A percentile compares a stretch with the other conserved stretches of the same genome.
Evolutionary conservation across 2,888 invertebrate species (phyloP).

Genomic region (Mythimna loreyi): DNA sequence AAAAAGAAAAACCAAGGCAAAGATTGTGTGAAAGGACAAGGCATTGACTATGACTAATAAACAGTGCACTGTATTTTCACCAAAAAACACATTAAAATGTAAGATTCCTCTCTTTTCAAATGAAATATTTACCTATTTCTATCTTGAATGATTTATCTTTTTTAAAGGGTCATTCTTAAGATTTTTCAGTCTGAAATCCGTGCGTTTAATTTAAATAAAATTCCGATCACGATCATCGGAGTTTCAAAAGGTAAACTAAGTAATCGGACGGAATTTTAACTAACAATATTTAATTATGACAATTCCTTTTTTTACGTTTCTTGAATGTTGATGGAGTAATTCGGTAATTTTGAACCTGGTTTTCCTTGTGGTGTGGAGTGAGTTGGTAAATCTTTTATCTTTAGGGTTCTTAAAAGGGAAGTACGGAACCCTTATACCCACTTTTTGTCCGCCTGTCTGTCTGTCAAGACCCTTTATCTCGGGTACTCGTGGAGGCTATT

Average conservation of each 20-base stretch:
- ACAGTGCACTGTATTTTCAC: no score
- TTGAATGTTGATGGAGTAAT: conserved; percentile 50
- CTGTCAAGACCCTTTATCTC: no score
- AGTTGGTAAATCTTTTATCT: not conserved
- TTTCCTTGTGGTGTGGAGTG: conserved; percentile 23
- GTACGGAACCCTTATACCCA: no score
- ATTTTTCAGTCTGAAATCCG: conserved; percentile 29
- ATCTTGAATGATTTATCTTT: conserved; percentile 9
- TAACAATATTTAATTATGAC: conserved; percentile 57
- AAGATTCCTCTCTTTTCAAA: conserved; percentile 21
- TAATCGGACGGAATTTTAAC: conserved; percentile 55
- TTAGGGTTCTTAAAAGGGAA: no score
- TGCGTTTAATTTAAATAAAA: conserved; percentile 15
- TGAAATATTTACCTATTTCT: conserved; percentile 20
- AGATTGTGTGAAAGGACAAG: no score
- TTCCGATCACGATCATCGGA: conserved; percentile 56
- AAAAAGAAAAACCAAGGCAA: no score
- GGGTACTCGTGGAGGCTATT: no score
- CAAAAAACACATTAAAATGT: conserved; percentile 13
- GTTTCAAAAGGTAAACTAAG: conserved; percentile 54
- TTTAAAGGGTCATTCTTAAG: not conserved
- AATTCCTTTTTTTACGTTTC: conserved; percentile 44
- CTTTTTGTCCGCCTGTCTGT: no score
- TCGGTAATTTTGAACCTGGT: not conserved
- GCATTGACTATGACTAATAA: no score